Percentiles rank a stretch among this genome's conserved stretches.
phyloP scores from a whole-genome alignment of 2,113 vertebrate genomes.

The Eptatretus burgeri region DNA sequence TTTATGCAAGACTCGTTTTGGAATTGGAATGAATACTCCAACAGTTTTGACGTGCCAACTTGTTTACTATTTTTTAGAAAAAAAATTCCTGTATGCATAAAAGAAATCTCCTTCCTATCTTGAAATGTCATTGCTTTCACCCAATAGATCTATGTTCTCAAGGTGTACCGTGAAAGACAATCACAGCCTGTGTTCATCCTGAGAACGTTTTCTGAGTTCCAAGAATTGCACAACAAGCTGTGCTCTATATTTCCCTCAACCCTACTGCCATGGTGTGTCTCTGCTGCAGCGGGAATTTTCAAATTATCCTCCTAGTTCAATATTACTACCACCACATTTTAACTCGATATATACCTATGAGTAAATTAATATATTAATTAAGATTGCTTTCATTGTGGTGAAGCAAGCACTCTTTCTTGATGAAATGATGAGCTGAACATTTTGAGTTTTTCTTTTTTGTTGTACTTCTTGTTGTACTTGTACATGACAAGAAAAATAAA shows the following conservation, averaged over 20 bases:
- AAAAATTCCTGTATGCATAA: no score
- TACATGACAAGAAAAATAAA: not conserved
- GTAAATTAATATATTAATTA: no score
- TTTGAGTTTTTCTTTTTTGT: not conserved
- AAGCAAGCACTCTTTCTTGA: no score
- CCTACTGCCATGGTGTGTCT: conserved; percentile 63
- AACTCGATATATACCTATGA: no score
- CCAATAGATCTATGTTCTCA: conserved; percentile 56
- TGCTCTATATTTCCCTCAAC: conserved; percentile 70
- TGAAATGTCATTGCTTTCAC: not conserved
- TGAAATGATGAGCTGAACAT: no score
- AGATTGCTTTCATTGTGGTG: no score
- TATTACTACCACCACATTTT: no score
- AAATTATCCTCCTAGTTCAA: not conserved
- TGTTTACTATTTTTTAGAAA: no score
- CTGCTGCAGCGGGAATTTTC: not conserved
- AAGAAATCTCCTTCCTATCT: no score
- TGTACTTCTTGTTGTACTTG: conserved; percentile 7
- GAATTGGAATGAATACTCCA: no score
- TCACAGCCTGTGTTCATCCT: conserved; percentile 60
- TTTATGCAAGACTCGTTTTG: no score
- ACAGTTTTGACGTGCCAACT: no score
- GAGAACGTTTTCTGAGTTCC: conserved; percentile 91
- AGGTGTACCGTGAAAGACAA: conserved; percentile 56
- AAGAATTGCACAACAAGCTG: conserved; percentile 92